Base-by-base conservation (phyloP, 1,140 invertebrate genomes). In the Drosophila tropicalis region DNA sequence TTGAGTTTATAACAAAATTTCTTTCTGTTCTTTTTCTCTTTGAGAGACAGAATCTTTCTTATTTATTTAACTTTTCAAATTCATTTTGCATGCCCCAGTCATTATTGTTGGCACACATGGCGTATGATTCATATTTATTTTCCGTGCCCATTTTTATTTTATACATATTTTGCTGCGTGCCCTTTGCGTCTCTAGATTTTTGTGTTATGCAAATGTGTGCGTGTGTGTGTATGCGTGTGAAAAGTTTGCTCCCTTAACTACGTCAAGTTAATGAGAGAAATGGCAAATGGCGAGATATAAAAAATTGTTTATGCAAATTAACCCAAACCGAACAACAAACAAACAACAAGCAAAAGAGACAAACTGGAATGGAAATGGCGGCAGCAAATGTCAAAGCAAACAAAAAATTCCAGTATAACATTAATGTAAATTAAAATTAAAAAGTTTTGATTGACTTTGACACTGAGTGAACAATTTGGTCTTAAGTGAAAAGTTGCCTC, bases 81-180 rank as follows among this genome's bases (percentile, higher is more conserved):
- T 70, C 41, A 70, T 64, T 68, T 76, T 57, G 56, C 47, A 56
- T 61, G 57, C 63, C 22, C 40, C 54, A 41, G 25, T n/a, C 19
- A 19, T 62, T 70, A 70, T 82, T 71, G 72, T 70, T 61, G 72
- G 47, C 44, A 89, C 83, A 87, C 83, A 87, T 87, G 83, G 80
- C 76, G 80, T 76, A 89, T 89, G 84, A 87, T 84, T 84, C 71
- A 89, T 87, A 89, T 89, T 77, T 89, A 75, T 82, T 69, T 57
- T 80, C 41, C 83, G 84, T 89, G 83, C 69, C 72, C 44, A 67
- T 77, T 80, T 68, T 62, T 76, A 67, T 76, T 89, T 87, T 68
- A 82, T 78, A 76, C 29, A 29, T 13, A 13, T 39, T 39, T 39
- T 39, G 36, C 12, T 39, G 36, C 36, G 36, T 39, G 36, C 36